Evolutionary conservation across 2,797 vertebrate genomes (phyloP).

Genomic region (Etheostoma perlongum): DNA sequence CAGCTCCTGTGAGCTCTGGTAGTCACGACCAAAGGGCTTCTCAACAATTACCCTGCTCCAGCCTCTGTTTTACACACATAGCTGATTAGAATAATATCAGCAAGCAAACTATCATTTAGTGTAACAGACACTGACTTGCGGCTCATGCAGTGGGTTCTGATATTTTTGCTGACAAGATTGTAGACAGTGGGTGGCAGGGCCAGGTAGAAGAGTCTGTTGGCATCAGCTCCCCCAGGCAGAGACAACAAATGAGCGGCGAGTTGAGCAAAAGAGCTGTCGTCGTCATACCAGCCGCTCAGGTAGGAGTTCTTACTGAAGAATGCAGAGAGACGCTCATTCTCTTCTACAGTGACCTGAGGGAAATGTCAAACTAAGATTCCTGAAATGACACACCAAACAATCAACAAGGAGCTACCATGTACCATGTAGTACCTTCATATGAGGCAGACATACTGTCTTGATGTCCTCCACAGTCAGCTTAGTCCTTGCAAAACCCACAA

Average conservation of each 20-base stretch:
- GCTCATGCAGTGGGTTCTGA: conserved; percentile 88
- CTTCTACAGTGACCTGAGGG: conserved; percentile 81
- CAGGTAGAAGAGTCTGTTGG: conserved; percentile 92
- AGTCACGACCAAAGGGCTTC: conserved; percentile 93
- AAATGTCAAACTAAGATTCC: conserved; percentile 5
- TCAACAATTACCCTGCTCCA: conserved; percentile 94
- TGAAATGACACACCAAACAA: conserved; percentile 4
- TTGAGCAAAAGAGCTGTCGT: conserved; percentile 77
- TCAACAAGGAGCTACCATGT: background rate
- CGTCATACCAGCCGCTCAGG: conserved; percentile 85
- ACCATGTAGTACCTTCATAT: conserved; percentile 86
- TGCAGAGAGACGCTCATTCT: conserved; percentile 79
- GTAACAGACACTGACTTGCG: conserved; percentile 71
- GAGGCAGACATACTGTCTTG: conserved; percentile 85
- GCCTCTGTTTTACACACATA: conserved; percentile 79
- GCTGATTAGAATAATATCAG: conserved; percentile 18
- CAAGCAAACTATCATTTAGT: conserved; percentile 1
- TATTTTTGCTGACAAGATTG: conserved; percentile 88
- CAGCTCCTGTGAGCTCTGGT: conserved; percentile 90
- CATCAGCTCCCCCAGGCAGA: conserved; percentile 82
- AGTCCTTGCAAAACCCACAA: conserved; percentile 92
- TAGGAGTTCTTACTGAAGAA: conserved; percentile 90
- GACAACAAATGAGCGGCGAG: conserved; percentile 83
- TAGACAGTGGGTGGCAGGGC: conserved; percentile 92
- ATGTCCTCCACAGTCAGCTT: conserved; percentile 88